Percentiles rank a stretch among this genome's conserved stretches.
These are phyloP conservation scores for Danio jaintianensis DNA, from an alignment of 2,797 vertebrate genomes.

Conservation along the genomic window DNA sequence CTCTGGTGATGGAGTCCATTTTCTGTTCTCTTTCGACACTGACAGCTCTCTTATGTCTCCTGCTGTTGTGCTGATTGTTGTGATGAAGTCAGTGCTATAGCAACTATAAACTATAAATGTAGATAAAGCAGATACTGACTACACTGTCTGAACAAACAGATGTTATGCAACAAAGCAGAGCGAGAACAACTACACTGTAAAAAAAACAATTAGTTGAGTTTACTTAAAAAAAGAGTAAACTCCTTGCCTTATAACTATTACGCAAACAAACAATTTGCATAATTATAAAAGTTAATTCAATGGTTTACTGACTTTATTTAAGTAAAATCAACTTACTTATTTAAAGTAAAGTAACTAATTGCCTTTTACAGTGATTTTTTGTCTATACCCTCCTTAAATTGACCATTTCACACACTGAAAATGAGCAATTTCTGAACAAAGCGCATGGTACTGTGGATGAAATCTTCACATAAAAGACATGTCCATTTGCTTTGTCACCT, in stretches of 20 bases:
- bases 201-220: neutral
- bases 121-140: neutral
- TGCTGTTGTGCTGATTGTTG: neutral
- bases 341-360: too few relatives aligned
- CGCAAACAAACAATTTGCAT: too few relatives aligned
- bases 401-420: constrained; percentile 6
- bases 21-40: constrained; percentile 1
- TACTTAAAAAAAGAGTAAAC: too few relatives aligned
- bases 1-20: neutral
- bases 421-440: neutral
- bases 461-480: neutral
- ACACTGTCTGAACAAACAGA: neutral
- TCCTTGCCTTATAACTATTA: too few relatives aligned
- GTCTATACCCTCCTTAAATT: neutral
- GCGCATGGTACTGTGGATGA: neutral
- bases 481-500: constrained; percentile 1
- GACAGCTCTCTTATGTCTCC: neutral
- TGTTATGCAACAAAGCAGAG: neutral
- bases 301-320: too few relatives aligned
- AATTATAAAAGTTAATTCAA: too few relatives aligned
- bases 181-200: neutral
- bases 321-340: too few relatives aligned
- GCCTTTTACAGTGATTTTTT: too few relatives aligned
- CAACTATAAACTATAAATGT: neutral
- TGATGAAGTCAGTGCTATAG: neutral